phyloP scores from a whole-genome alignment of 2,797 vertebrate genomes.

The Enteromius radiatus region DNA sequence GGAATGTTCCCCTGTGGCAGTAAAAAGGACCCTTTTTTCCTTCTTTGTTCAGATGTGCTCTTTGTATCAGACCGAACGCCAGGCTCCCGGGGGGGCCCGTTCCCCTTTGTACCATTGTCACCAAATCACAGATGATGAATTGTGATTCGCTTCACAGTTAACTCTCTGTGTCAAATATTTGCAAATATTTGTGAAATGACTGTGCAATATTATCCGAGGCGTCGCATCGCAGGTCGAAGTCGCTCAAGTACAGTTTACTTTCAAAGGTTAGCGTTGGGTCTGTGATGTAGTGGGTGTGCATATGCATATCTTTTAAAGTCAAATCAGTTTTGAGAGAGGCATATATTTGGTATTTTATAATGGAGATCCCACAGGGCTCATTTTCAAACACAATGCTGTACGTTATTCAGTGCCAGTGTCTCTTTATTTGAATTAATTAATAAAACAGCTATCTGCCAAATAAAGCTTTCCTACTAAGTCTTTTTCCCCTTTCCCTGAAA shows the following conservation, averaged over 20 bases:
- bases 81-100: neutral
- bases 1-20: neutral
- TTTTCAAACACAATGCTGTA: neutral
- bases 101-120: constrained; percentile 6
- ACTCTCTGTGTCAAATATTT: constrained; percentile 16
- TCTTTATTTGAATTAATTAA: neutral
- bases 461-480: neutral
- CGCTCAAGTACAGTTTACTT: neutral
- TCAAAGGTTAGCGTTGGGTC: no score
- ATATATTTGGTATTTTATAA: neutral
- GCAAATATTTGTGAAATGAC: neutral
- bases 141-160: neutral
- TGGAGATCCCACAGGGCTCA: neutral
- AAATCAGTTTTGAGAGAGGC: neutral
- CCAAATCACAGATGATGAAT: no score
- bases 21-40: neutral
- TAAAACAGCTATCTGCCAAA: neutral
- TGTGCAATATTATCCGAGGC: neutral
- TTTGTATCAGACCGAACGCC: constrained; percentile 19
- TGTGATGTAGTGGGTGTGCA: no score
- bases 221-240: neutral
- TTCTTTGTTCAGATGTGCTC: constrained; percentile 13
- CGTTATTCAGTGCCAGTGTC: neutral
- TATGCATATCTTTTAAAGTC: no score
- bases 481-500: neutral